phyloP scores from a whole-genome alignment of 2,113 vertebrate genomes.

The Syngnathoides biaculeatus region DNA sequence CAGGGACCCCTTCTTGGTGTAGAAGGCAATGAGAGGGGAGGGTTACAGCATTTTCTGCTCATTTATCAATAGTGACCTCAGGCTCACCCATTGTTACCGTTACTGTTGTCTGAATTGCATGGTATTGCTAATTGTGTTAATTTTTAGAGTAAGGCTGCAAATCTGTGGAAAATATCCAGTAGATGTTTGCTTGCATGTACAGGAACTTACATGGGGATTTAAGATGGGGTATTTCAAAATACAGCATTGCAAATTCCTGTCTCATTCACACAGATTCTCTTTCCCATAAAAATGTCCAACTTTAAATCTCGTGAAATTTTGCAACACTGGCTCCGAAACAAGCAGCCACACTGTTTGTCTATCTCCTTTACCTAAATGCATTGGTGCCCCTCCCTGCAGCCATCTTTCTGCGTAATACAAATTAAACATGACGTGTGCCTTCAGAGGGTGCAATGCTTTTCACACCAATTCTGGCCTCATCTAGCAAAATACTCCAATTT shows the following conservation, averaged over 20 bases:
- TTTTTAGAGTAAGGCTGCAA: no score
- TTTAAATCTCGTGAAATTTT: no score
- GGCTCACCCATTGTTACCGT: not conserved
- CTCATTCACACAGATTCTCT: no score
- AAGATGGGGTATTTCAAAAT: no score
- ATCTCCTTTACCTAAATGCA: slow-evolving; percentile 14
- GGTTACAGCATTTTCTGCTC: not conserved
- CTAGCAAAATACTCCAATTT: slow-evolving; percentile 48
- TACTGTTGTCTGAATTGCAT: no score
- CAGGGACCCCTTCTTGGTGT: not conserved
- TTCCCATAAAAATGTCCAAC: no score
- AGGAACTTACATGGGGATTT: no score
- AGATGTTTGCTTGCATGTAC: no score
- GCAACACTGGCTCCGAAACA: no score
- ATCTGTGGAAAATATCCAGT: no score
- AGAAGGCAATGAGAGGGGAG: not conserved
- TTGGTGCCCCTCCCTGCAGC: slow-evolving; percentile 22
- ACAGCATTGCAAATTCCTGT: no score
- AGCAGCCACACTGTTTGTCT: not conserved
- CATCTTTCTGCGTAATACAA: slow-evolving; percentile 51
- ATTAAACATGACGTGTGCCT: slow-evolving; percentile 54
- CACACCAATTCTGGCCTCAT: slow-evolving; percentile 42
- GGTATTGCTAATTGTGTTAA: no score
- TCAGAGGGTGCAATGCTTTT: slow-evolving; percentile 40
- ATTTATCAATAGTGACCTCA: slow-evolving; percentile 16